Conservation (phyloP, 2,797 vertebrate species). For the Syndactyla subalaris region DNA sequence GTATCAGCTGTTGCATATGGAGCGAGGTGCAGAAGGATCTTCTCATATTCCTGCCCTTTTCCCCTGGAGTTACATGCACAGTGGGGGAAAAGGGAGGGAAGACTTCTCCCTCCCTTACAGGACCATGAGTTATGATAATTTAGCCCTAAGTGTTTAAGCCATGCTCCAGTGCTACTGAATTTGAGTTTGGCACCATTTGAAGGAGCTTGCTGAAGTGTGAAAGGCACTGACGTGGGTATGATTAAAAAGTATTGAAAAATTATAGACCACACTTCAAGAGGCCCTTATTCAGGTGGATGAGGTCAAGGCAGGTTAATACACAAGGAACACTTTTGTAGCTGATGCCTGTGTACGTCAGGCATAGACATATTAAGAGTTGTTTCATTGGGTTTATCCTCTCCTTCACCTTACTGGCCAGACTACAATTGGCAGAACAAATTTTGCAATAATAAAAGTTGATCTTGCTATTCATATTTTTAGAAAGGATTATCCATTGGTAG, state of each 20-base stretch:
- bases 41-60: background rate
- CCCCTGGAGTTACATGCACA: background rate
- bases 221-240: slow-evolving; percentile 29
- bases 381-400: background rate
- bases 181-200: slow-evolving; percentile 56
- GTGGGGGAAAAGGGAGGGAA: background rate
- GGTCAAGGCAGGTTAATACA: slow-evolving; percentile 7
- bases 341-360: background rate
- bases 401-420: background rate
- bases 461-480: background rate
- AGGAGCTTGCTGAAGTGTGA: slow-evolving; percentile 64
- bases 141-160: slow-evolving; percentile 41
- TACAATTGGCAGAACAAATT: background rate
- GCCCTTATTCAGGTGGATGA: slow-evolving; percentile 11
- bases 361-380: background rate
- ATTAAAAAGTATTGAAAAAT: slow-evolving; percentile 57
- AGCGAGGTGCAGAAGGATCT: background rate
- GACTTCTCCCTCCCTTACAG: background rate
- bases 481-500: background rate
- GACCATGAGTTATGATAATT: slow-evolving; percentile 1
- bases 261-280: background rate
- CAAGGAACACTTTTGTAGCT: background rate
- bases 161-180: slow-evolving; percentile 41
- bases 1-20: background rate
- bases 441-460: background rate